Evolutionary conservation across 2,888 invertebrate species (phyloP).

Genomic region (Liodrosophila aerea): DNA sequence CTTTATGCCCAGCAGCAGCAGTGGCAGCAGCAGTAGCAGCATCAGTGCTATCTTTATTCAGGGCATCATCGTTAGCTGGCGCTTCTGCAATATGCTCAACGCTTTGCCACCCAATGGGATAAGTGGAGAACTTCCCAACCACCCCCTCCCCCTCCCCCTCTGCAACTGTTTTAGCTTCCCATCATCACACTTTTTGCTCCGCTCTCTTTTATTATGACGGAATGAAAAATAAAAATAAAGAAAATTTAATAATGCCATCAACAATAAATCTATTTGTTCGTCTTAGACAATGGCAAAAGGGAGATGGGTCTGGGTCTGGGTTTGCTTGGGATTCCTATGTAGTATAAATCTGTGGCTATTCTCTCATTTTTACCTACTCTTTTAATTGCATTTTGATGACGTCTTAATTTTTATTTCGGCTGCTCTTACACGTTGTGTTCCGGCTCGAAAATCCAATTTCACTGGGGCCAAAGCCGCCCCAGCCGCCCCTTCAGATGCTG

Average conservation of each 20-base stretch:
- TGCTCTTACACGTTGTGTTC: not conserved
- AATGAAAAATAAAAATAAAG: conserved; percentile 25
- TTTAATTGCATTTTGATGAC: conserved; percentile 78
- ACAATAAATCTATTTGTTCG: conserved; percentile 77
- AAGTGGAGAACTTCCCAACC: no score
- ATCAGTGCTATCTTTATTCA: conserved; percentile 16
- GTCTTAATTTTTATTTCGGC: conserved; percentile 74
- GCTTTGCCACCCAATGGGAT: conserved; percentile 47
- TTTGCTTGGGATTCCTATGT: conserved; percentile 48
- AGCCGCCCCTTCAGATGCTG: not conserved
- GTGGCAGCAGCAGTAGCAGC: conserved; percentile 8
- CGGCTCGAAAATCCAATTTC: conserved; percentile 15
- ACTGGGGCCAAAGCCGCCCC: conserved; percentile 4
- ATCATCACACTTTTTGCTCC: conserved; percentile 44
- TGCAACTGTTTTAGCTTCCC: conserved; percentile 11
- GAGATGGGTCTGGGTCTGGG: conserved; percentile 11
- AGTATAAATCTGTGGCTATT: conserved; percentile 73
- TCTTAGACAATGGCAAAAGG: conserved; percentile 39
- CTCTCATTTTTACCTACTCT: conserved; percentile 72
- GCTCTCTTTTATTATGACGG: conserved; percentile 63
- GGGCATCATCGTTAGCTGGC: conserved; percentile 46
- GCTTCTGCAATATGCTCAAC: conserved; percentile 39
- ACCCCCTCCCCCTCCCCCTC: conserved; percentile 3
- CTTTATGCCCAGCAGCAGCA: not conserved
- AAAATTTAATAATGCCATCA: conserved; percentile 78